Base-by-base conservation (phyloP, 2,113 vertebrate species). In the Callaeas wilsoni region DNA sequence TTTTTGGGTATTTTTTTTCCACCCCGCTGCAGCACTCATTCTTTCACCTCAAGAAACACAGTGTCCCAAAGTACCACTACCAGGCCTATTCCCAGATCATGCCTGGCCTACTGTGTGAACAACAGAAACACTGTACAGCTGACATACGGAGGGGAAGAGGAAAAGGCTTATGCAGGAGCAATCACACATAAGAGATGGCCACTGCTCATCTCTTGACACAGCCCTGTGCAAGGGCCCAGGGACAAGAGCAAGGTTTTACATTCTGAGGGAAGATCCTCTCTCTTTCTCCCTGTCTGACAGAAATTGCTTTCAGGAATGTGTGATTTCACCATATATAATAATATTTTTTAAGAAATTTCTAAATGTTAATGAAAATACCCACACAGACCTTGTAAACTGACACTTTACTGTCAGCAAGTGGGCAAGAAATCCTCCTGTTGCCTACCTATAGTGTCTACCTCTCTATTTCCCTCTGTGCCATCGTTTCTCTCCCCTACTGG, bases 181-280 rank as follows among this genome's bases (percentile, higher is more conserved):
- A 63, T 14, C 20, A 68, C 12, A 30, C 0, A 1, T 13, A 60
- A 6, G 11, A 53, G 21, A 27, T 18, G 3, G 11, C 10, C 2
- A 4, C 16, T 57, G 32, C 21, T 53, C 4, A 26, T 23, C 37
- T 49, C 30, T 50, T 39, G 49, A 63, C 27, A 33, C 6, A 63
- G 27, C 22, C 2, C 10, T 75, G 20, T 65, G 22, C 11, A 33
- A n/a, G 11, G 9, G 75, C 47, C 6, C 30, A 49, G 12, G n/a
- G n/a, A 52, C 2, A 6, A 42, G 4, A 57, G 4, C 13, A 46
- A 46, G 8, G 15, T 41, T 84, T 29, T 62, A 42, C 6, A 20
- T 71, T 30, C 7, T 13, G 19, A 26, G 20, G 18, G 12, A 59
- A 33, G 42, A 52, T 23, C 14, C 7, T 69, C 33, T 47, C 37